phyloP scores from a whole-genome alignment of 2,888 invertebrate species.

The Galeopsomyia nigrocyanea region DNA sequence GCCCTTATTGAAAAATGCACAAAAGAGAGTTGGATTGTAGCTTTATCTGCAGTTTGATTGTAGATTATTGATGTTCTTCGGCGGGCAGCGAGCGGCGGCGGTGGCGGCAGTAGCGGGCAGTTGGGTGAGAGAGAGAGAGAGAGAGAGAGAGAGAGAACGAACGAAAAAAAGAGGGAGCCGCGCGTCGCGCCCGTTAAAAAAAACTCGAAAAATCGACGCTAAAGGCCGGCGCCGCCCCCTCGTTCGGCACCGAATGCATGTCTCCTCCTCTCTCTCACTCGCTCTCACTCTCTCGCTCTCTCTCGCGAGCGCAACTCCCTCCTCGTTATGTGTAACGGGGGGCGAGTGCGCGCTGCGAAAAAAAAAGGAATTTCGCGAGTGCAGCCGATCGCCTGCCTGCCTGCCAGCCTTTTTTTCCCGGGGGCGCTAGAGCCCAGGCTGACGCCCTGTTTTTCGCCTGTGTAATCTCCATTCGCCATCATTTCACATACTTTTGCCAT shows the following conservation, averaged over 20 bases:
- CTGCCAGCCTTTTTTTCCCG: conserved; percentile 40
- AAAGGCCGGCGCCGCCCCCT: conserved; percentile 59
- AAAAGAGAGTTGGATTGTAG: conserved; percentile 66
- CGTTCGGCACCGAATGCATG: conserved; percentile 56
- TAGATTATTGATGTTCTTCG: conserved; percentile 69
- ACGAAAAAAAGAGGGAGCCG: conserved; percentile 51
- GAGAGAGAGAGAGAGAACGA: conserved; percentile 49
- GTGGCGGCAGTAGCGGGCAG: conserved; percentile 48
- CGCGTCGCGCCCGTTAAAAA: conserved; percentile 65
- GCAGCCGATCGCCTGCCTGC: conserved; percentile 34
- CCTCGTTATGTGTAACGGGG: conserved; percentile 49
- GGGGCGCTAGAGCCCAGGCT: conserved; percentile 42
- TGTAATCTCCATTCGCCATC: conserved; percentile 67
- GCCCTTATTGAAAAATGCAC: conserved; percentile 67
- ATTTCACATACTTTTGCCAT: conserved; percentile 68
- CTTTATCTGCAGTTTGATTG: conserved; percentile 69
- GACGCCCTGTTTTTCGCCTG: conserved; percentile 61
- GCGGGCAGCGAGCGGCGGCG: conserved; percentile 53
- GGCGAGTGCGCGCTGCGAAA: conserved; percentile 22
- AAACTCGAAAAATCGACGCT: conserved; percentile 68
- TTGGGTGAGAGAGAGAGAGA: conserved; percentile 40
- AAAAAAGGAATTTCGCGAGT: conserved; percentile 47
- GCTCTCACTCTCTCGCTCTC: conserved; percentile 37
- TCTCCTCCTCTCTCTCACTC: conserved; percentile 55
- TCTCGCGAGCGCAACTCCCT: conserved; percentile 43